Conservation (phyloP, 2,797 vertebrate species). For the Ctenopoma multispine region DNA sequence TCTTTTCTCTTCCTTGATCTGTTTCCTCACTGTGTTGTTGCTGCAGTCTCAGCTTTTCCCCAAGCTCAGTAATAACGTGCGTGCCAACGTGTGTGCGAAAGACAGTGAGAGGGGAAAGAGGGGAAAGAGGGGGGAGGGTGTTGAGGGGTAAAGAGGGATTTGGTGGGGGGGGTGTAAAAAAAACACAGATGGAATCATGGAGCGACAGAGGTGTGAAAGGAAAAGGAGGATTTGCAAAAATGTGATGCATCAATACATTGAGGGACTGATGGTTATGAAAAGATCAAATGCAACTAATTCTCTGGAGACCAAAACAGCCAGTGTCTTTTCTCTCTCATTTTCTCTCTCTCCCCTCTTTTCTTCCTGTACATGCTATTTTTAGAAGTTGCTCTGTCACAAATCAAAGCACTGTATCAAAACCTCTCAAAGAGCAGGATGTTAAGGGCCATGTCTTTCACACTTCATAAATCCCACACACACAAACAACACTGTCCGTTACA, state of each 20-base stretch:
- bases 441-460: constrained; percentile 68
- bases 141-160: constrained; percentile 38
- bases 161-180: constrained; percentile 33
- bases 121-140: no score
- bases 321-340: constrained; percentile 48
- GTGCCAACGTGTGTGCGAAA: constrained; percentile 55
- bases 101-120: constrained; percentile 44
- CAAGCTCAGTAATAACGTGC: constrained; percentile 51
- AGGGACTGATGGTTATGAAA: constrained; percentile 42
- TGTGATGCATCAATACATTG: constrained; percentile 43
- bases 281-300: constrained; percentile 65
- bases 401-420: constrained; percentile 80
- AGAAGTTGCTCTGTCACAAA: constrained; percentile 75
- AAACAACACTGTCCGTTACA: constrained; percentile 28
- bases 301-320: constrained; percentile 60
- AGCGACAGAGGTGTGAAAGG: constrained; percentile 52
- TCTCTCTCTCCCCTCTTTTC: constrained; percentile 28
- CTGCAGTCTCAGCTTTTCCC: constrained; percentile 56
- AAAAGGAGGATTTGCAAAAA: constrained; percentile 52
- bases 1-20: constrained; percentile 52
- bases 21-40: constrained; percentile 57
- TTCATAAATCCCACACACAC: constrained; percentile 47
- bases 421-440: constrained; percentile 75
- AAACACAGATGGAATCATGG: constrained; percentile 61
- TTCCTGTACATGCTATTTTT: constrained; percentile 80